Evolutionary conservation across 2,113 vertebrate species (phyloP), one percentile per base, ranked within the genome.

Genomic region (Tonatia bakeri): DNA sequence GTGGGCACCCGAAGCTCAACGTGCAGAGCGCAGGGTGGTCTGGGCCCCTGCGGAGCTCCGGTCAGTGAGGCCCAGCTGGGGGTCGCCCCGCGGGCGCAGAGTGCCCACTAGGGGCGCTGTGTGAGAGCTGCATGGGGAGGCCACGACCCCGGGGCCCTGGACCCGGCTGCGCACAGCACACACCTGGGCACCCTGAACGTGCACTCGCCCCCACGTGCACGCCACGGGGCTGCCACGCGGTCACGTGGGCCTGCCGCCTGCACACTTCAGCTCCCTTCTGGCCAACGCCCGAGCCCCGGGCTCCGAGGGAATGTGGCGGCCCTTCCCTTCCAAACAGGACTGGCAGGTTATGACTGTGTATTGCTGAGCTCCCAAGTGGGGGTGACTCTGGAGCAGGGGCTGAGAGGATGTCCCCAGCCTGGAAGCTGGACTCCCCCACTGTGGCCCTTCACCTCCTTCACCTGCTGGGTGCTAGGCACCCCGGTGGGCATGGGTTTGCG

Each of bases 131-230:
- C 0, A 0, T 9, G 15, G 50, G 40, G 28, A 14, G 11, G 5
- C 5, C 5, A 8, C 4, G 4, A 70, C 56, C 5, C 0, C 0
- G 7, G 7, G 9, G 33, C 19, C 0, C 64, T 19, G 3, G 1
- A 11, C 61, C 19, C 22, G 7, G 1, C 24, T 3, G 0, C 0
- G 2, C 10, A 1, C 1, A 0, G 38, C 19, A 16, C 59, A 52
- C 82, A 1, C 4, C 56, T 17, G 40, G 67, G 36, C 4, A 3
- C 76, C 4, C 0, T 0, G 10, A 10, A 12, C 56, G 4, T 0
- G 28, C 64, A 2, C 0, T 0, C 0, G 10, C 0, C 0, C 2
- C n/a, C 61, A 15, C 0, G 1, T 1, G 45, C 56, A 24, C 2
- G 13, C 28, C 36, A 28, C 7, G 4, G 31, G 43, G 52, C 20